Evolutionary conservation across 2,113 vertebrate genomes (phyloP), one percentile per base, ranked within the genome.

Genomic region (Gnathonemus echidnorhynchus): DNA sequence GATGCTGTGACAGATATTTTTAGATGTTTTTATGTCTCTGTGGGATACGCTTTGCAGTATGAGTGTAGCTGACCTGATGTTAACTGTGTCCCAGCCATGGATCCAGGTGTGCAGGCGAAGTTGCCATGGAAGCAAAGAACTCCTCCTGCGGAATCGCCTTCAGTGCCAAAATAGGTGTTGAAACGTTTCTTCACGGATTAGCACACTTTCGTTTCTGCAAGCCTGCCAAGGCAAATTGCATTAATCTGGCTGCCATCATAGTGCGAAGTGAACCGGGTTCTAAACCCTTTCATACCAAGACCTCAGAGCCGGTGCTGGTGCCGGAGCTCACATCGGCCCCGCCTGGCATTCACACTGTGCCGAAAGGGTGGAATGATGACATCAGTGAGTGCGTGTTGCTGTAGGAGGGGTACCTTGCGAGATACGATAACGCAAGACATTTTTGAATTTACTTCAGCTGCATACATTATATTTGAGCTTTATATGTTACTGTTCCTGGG

Each of bases 121-220:
- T 96, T 93, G 95, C 95, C 92, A 94, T 95, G 93, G 95, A 96
- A 92, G 93, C 93, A 93, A 95, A 94, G 84, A 95, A 95, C 92
- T 93, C 93, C 90, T 95, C 94, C 94, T 93, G 94, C 66, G 92
- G 91, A 92, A 92, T 94, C 89, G 91, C 92, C 92, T 95, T 93
- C 92, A 94, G 92, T 90, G 92, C 93, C 90, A 93, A 93, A 85
- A 93, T 95, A 84, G 93, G 93, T 92, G 94, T 94, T 95, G 93
- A 95, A 95, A 94, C 6, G 35, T 42, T n/a, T 46, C 80, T 85
- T 85, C 42, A 85, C 21, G 2, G 19, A 85, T 48, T 11, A 24
- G 21, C 35, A 86, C 45, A 48, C 42, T 48, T 46, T 46, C 9
- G 15, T 46, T 84, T 56, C 53, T 56, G 21, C 53, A 21, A 6